Percentiles rank a stretch among this genome's conserved stretches.
These are phyloP conservation scores for Capricornis sumatraensis DNA, from an alignment of 2,113 vertebrate genomes.

Conservation along the genomic window DNA sequence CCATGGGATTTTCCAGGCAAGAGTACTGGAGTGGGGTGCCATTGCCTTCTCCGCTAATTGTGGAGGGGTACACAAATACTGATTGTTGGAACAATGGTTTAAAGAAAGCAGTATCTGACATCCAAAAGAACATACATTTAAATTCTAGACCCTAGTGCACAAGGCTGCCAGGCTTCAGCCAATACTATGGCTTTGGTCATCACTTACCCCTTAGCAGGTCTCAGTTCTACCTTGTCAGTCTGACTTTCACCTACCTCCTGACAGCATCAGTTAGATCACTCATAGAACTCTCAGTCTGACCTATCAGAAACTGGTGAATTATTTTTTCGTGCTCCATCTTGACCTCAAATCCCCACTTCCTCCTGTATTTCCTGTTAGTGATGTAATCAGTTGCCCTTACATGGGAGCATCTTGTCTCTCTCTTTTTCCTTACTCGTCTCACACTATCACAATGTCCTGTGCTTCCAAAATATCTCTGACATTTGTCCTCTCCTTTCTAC, in stretches of 20 bases:
- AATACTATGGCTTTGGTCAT: background rate
- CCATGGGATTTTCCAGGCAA: too few relatives aligned
- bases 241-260: background rate
- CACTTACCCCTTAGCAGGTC: too few relatives aligned
- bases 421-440: background rate
- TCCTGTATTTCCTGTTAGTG: background rate
- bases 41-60: accelerated
- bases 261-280: background rate
- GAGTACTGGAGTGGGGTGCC: too few relatives aligned
- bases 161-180: background rate
- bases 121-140: background rate
- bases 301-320: background rate
- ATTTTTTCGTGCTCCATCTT: background rate
- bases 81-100: background rate
- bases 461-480: background rate
- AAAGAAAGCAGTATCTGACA: background rate
- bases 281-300: background rate
- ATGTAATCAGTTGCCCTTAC: background rate
- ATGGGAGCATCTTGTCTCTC: background rate
- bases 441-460: background rate
- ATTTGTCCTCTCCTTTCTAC: background rate
- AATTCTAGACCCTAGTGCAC: background rate
- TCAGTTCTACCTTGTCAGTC: background rate
- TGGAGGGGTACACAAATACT: background rate
- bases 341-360: background rate